Evolutionary conservation across 1,140 invertebrate species (phyloP).

Genomic region (Orussus abietinus): DNA sequence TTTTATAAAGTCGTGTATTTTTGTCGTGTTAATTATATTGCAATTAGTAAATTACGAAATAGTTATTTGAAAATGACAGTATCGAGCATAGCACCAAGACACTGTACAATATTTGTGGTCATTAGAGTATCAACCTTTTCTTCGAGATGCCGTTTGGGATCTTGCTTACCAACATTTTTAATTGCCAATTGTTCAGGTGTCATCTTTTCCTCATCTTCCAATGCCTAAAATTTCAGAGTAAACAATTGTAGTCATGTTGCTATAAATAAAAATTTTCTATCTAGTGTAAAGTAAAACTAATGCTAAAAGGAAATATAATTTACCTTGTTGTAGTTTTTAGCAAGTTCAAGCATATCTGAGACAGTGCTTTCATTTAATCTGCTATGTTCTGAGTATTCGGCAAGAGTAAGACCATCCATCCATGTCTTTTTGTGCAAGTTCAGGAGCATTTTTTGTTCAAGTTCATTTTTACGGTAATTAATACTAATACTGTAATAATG

Average conservation of each 20-base stretch:
- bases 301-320: conserved; percentile 5
- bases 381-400: conserved; percentile 94
- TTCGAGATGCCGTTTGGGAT: conserved; percentile 99
- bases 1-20: conserved; percentile 17
- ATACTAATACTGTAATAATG: conserved; percentile 99
- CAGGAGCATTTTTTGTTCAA: conserved; percentile 99
- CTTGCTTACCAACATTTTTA: conserved; percentile 99
- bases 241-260: neutral
- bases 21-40: conserved; percentile 5
- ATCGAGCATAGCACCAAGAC: conserved; percentile 96
- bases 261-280: conserved; percentile 3
- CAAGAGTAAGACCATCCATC: conserved; percentile 95
- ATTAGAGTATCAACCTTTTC: conserved; percentile 97
- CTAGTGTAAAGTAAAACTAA: conserved; percentile 5
- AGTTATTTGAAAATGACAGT: conserved; percentile 91
- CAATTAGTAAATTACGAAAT: conserved; percentile 8
- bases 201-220: conserved; percentile 99
- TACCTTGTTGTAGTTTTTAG: conserved; percentile 98
- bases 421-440: conserved; percentile 99
- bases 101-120: conserved; percentile 98
- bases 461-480: conserved; percentile 98
- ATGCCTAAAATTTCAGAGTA: conserved; percentile 57
- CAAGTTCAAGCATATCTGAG: conserved; percentile 93
- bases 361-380: conserved; percentile 88
- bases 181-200: conserved; percentile 99